Conservation (phyloP, 2,113 vertebrate genomes). For the Tapirus terrestris region DNA sequence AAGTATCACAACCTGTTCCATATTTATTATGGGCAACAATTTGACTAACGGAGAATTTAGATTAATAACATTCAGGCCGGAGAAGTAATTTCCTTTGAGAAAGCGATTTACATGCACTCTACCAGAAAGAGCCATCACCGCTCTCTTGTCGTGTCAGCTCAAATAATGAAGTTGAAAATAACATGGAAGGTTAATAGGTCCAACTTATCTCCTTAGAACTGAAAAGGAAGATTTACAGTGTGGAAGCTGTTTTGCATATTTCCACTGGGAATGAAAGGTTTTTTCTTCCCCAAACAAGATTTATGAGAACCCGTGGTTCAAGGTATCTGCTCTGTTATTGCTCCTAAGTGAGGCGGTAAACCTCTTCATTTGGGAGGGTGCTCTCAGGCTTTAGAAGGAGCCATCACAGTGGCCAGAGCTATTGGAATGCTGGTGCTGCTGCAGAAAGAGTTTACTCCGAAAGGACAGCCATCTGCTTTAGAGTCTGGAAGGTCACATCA, state of each 20-base stretch:
- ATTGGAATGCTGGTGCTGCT: rapidly evolving
- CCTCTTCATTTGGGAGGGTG: slow-evolving; percentile 34
- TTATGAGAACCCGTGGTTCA: slow-evolving; percentile 70
- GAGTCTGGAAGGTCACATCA: neutral
- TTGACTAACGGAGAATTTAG: slow-evolving; percentile 98
- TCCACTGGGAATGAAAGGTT: slow-evolving; percentile 80
- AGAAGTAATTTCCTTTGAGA: slow-evolving; percentile 99
- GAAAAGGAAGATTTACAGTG: slow-evolving; percentile 86
- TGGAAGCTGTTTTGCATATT: slow-evolving; percentile 85
- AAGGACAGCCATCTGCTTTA: neutral
- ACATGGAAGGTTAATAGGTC: slow-evolving; percentile 98
- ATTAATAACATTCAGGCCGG: slow-evolving; percentile 96
- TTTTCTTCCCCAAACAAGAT: slow-evolving; percentile 76
- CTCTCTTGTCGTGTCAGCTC: slow-evolving; percentile 93
- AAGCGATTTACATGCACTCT: slow-evolving; percentile 97
- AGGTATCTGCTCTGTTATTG: slow-evolving; percentile 57
- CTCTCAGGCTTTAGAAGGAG: neutral
- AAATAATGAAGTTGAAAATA: slow-evolving; percentile 99
- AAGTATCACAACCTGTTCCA: slow-evolving; percentile 92
- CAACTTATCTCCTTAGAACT: slow-evolving; percentile 88
- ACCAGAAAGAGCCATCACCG: slow-evolving; percentile 91
- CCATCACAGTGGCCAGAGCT: rapidly evolving
- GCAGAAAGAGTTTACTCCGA: neutral
- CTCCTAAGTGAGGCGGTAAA: slow-evolving; percentile 55
- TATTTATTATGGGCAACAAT: slow-evolving; percentile 97